Evolutionary conservation across 2,888 invertebrate species (phyloP).

Genomic region (Corbicula japonica): DNA sequence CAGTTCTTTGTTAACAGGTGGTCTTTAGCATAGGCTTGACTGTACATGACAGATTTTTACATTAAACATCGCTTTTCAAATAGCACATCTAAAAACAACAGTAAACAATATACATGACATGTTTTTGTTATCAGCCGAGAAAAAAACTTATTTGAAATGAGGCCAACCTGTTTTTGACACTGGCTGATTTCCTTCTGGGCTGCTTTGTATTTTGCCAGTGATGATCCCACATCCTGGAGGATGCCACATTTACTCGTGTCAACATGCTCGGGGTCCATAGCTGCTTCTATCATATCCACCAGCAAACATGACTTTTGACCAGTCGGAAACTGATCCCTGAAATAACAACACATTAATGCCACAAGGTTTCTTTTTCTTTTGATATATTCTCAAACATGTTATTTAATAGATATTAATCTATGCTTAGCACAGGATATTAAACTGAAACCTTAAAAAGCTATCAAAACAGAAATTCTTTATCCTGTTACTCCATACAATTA

Average conservation of each 20-base stretch:
- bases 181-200: conserved; percentile 78
- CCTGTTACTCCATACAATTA: no score
- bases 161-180: conserved; percentile 72
- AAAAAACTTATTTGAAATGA: no score
- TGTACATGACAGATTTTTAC: no score
- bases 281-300: conserved; percentile 76
- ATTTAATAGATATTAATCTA: no score
- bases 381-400: no score
- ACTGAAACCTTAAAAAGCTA: not conserved
- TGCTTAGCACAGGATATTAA: not conserved
- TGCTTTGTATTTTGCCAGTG: conserved; percentile 74
- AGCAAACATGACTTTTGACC: conserved; percentile 68
- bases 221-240: conserved; percentile 72
- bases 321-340: conserved; percentile 80
- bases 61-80: no score
- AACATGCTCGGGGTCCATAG: conserved; percentile 68
- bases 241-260: conserved; percentile 70
- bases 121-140: no score
- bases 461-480: no score
- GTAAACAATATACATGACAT: no score
- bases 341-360: not conserved
- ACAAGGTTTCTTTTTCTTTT: not conserved
- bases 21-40: no score
- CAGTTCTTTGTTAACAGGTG: no score
- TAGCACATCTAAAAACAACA: no score